These are phyloP conservation scores for Petrolisthes cinctipes DNA, from an alignment of 2,888 invertebrate genomes.

Conservation along the genomic window DNA sequence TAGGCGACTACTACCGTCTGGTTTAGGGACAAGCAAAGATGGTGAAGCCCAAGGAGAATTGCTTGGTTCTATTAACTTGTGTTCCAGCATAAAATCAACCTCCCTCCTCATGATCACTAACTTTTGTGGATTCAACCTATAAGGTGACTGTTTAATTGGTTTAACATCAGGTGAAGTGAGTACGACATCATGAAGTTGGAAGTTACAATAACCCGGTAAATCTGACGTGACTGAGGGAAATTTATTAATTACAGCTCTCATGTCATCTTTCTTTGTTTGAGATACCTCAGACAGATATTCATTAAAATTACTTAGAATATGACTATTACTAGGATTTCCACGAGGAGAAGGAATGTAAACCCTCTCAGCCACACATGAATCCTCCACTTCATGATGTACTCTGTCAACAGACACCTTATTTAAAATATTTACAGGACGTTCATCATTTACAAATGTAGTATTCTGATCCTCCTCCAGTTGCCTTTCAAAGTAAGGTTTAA, in stretches of 20 bases:
- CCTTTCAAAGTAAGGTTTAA: neutral
- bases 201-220: neutral
- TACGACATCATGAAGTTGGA: neutral
- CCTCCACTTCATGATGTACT: neutral
- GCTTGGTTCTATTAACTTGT: neutral
- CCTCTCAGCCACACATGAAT: neutral
- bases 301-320: neutral
- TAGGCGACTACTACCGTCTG: neutral
- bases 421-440: neutral
- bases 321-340: neutral
- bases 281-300: neutral
- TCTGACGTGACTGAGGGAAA: neutral
- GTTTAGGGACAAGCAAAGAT: neutral
- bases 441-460: neutral
- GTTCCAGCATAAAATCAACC: neutral
- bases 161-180: neutral
- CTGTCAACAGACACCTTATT: neutral
- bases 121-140: neutral
- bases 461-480: neutral
- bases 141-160: neutral
- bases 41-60: neutral
- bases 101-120: neutral
- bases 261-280: neutral
- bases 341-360: neutral
- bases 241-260: neutral